Evolutionary conservation across 2,888 invertebrate species (phyloP), one percentile per base, ranked within the genome.

Genomic region (Terebella lapidaria): DNA sequence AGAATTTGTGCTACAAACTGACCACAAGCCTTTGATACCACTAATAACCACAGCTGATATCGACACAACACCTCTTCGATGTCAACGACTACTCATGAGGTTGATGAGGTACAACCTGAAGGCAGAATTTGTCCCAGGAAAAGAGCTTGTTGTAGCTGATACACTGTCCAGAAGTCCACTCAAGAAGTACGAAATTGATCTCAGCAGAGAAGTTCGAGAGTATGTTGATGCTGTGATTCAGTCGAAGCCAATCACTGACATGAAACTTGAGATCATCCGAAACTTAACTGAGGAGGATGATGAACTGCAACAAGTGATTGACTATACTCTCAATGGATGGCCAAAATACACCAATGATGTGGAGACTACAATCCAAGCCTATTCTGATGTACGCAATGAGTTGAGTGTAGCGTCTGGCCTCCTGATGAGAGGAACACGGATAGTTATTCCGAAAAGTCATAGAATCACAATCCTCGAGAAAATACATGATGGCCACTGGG

Each of bases 1-100:
- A 0, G 18, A 25, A 1, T 70, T 68, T 45, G 47, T 27, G 24
- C 49, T 68, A 2, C 22, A 63, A 10, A 69, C 70, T 0, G 69
- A 71, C 47, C 68, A 68, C 51, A 69, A 65, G 52, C 68, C 63
- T 10, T 52, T 70, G 5, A 60, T 69, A 22, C 66, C 66, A 15
- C 51, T 69, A 0, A 65, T 71, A 1, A 70, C 62, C 26, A 60
- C 45, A 1, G 59, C 64, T 20, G 64, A 64, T 49, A 26, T 70
- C 1, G 61, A 65, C 28, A 45, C 59, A 20, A 49, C 57, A 1
- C 67, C 67, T 3, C 1, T 67, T 1, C 42, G 67, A 25, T 67
- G 64, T 46, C 71, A 71, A 52, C 58, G 67, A 10, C 47, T 70
- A 5, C 49, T 66, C 1, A 65, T 70, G 62, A 42, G 67, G 22